These are phyloP conservation scores for Zaprionus gabonicus DNA, from an alignment of 1,140 invertebrate species.

Conservation along the genomic window DNA sequence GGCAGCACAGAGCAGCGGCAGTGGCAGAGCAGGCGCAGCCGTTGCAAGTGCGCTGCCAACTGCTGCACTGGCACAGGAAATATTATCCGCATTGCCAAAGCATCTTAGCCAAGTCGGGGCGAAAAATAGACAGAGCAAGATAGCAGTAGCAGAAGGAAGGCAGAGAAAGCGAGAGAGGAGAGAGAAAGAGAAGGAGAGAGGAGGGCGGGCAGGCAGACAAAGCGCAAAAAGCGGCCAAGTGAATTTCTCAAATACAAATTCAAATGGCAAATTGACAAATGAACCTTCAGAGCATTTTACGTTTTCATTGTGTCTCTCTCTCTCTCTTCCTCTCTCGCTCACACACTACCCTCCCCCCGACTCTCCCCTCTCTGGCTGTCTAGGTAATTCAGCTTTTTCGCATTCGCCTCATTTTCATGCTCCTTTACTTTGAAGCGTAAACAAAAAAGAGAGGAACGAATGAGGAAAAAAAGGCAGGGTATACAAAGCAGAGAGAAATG, in stretches of 20 bases:
- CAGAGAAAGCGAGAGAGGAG: not conserved
- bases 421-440: conserved; percentile 45
- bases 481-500: conserved; percentile 38
- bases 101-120: conserved; percentile 51
- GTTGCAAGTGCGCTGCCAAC: conserved; percentile 71
- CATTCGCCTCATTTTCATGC: conserved; percentile 44
- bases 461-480: conserved; percentile 7
- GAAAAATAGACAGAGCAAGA: conserved; percentile 47
- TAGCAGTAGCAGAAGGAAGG: conserved; percentile 37
- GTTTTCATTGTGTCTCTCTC: conserved; percentile 65
- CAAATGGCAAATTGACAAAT: conserved; percentile 83
- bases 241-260: conserved; percentile 82
- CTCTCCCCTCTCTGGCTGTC: not conserved
- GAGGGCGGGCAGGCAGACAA: conserved; percentile 51
- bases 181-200: not conserved
- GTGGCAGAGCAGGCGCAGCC: conserved; percentile 30
- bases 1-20: not conserved
- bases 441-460: conserved; percentile 33
- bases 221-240: conserved; percentile 80
- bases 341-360: not conserved
- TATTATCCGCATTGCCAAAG: conserved; percentile 80
- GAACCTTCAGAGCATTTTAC: conserved; percentile 81
- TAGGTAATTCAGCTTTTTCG: conserved; percentile 49
- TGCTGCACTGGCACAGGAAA: conserved; percentile 79
- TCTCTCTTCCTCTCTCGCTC: conserved; percentile 2